phyloP scores from a whole-genome alignment of 2,797 vertebrate genomes.

The Syngnathus rostellatus region DNA sequence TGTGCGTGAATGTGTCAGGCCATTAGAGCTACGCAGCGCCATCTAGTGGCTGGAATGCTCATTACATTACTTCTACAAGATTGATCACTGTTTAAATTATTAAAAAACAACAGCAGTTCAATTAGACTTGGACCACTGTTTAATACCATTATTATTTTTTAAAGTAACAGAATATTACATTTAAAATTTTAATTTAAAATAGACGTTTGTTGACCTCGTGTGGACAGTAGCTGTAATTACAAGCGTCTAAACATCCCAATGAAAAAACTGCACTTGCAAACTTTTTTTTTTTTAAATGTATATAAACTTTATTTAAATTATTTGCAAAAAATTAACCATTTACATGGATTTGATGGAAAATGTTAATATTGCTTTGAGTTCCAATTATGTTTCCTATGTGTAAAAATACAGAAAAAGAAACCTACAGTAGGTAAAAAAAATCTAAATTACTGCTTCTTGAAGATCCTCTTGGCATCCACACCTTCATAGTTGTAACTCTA shows the following conservation, averaged over 20 bases:
- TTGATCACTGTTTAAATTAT: too few relatives aligned
- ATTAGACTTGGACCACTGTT: too few relatives aligned
- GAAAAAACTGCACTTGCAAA: background rate
- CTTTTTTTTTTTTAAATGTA: background rate
- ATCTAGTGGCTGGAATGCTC: background rate
- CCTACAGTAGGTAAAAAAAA: slow-evolving; percentile 13
- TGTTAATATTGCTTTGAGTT: background rate
- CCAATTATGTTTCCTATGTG: background rate
- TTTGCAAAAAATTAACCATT: background rate
- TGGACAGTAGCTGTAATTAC: background rate
- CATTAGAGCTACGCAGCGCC: background rate
- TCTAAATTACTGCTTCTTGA: slow-evolving; percentile 76
- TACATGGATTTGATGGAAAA: background rate
- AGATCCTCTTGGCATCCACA: slow-evolving; percentile 82
- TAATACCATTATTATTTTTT: too few relatives aligned
- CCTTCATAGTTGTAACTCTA: slow-evolving; percentile 84
- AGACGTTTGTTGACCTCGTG: background rate
- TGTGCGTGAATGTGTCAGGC: background rate
- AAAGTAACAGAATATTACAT: background rate
- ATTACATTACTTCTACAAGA: background rate
- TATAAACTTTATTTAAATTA: background rate
- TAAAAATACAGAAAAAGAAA: background rate
- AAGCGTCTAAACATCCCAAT: background rate
- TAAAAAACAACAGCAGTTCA: too few relatives aligned
- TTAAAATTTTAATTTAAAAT: too few relatives aligned